These are phyloP conservation scores for Platycheirus rosarum DNA, from an alignment of 2,888 invertebrate species.

Conservation along the genomic window DNA sequence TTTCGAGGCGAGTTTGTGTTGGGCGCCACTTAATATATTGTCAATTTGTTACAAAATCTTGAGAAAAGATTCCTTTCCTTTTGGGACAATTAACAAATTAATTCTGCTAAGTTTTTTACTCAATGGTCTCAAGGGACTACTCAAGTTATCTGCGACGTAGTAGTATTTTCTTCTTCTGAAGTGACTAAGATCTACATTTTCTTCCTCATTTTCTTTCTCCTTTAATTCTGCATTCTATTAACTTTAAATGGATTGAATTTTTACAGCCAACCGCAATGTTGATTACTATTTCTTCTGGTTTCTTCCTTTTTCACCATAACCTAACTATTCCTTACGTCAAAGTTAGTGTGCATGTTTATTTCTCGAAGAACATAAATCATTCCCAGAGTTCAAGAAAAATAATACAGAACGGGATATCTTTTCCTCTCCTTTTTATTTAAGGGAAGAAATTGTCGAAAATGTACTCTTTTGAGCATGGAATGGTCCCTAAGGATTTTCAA, in stretches of 20 bases:
- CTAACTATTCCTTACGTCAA: background rate
- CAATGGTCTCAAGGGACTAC: too few species aligned
- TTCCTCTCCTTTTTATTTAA: conserved; percentile 1
- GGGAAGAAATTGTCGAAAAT: conserved; percentile 44
- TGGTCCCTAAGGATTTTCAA: conserved; percentile 69
- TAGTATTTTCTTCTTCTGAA: too few species aligned
- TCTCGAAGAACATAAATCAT: conserved; percentile 68
- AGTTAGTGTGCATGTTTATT: conserved; percentile 4
- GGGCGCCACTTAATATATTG: too few species aligned
- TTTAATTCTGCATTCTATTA: conserved; percentile 13
- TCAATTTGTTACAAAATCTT: too few species aligned
- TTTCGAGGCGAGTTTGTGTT: too few species aligned
- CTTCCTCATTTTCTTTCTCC: background rate
- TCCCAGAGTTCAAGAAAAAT: conserved; percentile 54
- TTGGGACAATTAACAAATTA: too few species aligned
- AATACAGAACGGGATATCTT: conserved; percentile 49
- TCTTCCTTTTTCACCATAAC: conserved; percentile 3
- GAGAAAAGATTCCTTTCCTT: too few species aligned
- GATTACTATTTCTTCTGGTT: conserved; percentile 42
- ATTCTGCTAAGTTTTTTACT: too few species aligned
- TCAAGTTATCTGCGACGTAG: too few species aligned
- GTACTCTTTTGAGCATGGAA: conserved; percentile 22
- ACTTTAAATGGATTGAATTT: conserved; percentile 59
- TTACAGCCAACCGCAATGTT: conserved; percentile 44
- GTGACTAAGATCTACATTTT: background rate